Evolutionary conservation across 1,140 invertebrate species (phyloP).

Genomic region (Papilio helenus): DNA sequence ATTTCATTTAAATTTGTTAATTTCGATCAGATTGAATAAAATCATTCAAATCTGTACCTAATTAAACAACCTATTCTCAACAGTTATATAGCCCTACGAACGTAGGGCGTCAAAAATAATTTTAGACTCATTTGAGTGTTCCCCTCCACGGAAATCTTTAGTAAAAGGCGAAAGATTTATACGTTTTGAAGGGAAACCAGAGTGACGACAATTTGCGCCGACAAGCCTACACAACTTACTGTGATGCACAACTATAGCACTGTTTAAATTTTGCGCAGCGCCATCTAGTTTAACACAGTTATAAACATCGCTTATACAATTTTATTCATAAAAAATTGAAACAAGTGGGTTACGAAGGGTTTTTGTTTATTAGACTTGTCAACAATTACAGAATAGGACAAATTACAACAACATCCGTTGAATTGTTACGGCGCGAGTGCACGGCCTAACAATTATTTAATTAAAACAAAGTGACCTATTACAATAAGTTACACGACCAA

Average conservation of each 20-base stretch:
- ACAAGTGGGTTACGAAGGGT: neutral
- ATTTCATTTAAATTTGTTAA: too few relatives aligned
- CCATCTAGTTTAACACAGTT: conserved; percentile 7
- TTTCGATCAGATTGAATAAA: too few relatives aligned
- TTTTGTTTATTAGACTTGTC: conserved; percentile 4
- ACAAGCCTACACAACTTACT: neutral
- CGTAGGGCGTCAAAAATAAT: conserved; percentile 36
- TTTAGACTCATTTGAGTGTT: conserved; percentile 44
- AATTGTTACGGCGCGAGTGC: neutral
- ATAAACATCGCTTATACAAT: neutral
- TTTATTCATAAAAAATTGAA: neutral
- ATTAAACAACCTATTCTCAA: too few relatives aligned
- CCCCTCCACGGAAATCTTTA: conserved; percentile 45
- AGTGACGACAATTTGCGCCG: neutral
- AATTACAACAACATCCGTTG: neutral
- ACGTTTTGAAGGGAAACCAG: conserved; percentile 36
- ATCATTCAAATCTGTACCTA: too few relatives aligned
- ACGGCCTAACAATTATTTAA: conserved; percentile 13
- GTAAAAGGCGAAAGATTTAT: conserved; percentile 44
- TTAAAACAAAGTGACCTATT: conserved; percentile 16
- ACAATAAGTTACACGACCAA: neutral
- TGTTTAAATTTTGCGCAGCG: conserved; percentile 10
- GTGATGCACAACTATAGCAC: neutral
- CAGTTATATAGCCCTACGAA: neutral
- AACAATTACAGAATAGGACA: neutral